Evolutionary conservation across 2,797 vertebrate genomes (phyloP), one percentile per base, ranked within the genome.

Genomic region (Sternarchorhynchus goeldii): DNA sequence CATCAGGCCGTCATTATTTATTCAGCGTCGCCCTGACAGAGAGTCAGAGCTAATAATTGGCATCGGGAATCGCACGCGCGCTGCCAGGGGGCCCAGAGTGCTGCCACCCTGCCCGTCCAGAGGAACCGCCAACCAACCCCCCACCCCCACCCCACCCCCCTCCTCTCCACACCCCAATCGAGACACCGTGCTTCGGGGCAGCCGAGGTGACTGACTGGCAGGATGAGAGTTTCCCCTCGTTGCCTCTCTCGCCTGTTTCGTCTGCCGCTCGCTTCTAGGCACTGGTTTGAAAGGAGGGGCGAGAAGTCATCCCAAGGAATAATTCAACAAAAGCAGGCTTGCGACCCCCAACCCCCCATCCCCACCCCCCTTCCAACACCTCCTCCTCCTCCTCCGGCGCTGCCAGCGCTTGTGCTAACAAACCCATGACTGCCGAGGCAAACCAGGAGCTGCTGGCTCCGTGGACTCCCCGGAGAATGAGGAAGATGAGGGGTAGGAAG

Each of bases 1-100:
- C 82, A 84, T 86, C 85, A 85, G 76, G 68, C 79, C 75, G 73
- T 77, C 81, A 85, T 87, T 81, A 86, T 86, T 87, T 87, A 87
- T 87, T 87, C 79, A 87, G 76, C 77, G 76, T 25, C 62, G 80
- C 74, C 81, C 79, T 81, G 78, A 79, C 83, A 84, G 75, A 72
- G 78, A 86, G 81, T 80, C 83, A 79, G 82, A 82, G 76, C 82
- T 78, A 83, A 84, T 85, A 86, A 85, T 78, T 72, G 56, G 74
- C 80, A 81, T 73, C 71, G 81, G 14, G 45, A 14, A 50, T 50
- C 45, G 45, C 45, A 14, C 45, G 45, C 45, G 45, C 12, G 10
- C 12, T 50, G 45, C 12, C 2, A 12, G 14, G 45, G 10, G 45
- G 14, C 45, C 10, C 45, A 10, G 2, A 6, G 41, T 2, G 41